These are phyloP conservation scores for Zosterops japonicus DNA, from an alignment of 2,113 vertebrate species.

Conservation along the genomic window DNA sequence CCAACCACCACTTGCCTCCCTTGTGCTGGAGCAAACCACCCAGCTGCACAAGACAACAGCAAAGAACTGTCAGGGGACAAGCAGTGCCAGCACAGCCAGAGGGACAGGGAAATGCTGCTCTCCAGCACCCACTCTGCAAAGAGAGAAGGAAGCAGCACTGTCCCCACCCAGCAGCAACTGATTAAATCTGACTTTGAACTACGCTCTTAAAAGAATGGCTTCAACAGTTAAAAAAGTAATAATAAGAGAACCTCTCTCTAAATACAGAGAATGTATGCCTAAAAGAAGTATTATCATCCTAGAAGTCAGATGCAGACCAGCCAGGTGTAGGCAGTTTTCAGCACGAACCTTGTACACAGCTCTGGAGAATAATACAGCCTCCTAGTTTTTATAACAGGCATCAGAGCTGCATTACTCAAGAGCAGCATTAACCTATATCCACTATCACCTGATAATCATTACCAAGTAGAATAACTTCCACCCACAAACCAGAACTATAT, in stretches of 20 bases:
- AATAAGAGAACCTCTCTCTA: neutral
- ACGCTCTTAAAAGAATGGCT: neutral
- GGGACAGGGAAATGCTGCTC: no score
- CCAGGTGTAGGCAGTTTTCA: neutral
- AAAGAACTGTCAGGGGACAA: rapidly evolving
- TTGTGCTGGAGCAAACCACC: neutral
- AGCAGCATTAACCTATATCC: neutral
- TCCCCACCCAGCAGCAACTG: neutral
- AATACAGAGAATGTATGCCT: neutral
- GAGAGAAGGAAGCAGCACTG: neutral
- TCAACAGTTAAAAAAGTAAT: neutral
- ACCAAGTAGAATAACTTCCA: neutral
- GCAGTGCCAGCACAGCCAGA: neutral
- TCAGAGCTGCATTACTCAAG: neutral
- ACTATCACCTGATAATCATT: neutral
- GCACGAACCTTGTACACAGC: neutral
- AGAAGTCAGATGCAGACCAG: neutral
- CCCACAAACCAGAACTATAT: neutral
- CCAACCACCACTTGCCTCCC: neutral
- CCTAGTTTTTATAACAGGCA: neutral
- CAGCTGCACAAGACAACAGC: neutral
- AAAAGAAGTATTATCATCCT: neutral
- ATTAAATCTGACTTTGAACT: neutral
- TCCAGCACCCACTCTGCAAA: rapidly evolving
- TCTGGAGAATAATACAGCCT: neutral